Conservation (phyloP, 2,888 invertebrate species). For the Cryptus armator region DNA sequence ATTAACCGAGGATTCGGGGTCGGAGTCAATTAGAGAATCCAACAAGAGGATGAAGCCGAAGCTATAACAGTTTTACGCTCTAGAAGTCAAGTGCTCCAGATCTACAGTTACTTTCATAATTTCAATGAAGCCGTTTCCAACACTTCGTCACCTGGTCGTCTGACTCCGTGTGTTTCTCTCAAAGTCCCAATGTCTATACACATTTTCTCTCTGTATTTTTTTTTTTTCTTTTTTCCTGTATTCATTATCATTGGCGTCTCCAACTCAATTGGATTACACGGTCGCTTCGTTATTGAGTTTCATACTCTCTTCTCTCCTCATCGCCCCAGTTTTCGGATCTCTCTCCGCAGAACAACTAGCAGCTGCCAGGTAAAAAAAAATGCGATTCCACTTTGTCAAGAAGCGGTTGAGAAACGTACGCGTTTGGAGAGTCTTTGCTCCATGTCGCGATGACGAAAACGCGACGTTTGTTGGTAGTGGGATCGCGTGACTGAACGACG, state of each 20-base stretch:
- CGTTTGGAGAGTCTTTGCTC: conserved; percentile 4
- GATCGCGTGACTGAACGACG: not conserved
- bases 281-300: conserved; percentile 60
- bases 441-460: not conserved
- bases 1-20: no score
- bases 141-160: not conserved
- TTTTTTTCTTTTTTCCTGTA: conserved; percentile 9
- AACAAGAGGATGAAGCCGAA: not conserved
- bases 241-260: conserved; percentile 19
- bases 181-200: not conserved
- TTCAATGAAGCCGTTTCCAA: not conserved
- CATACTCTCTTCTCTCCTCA: conserved; percentile 20
- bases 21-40: no score
- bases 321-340: conserved; percentile 40
- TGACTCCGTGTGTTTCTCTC: not conserved
- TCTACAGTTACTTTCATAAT: not conserved
- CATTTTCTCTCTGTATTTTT: not conserved
- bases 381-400: conserved; percentile 35
- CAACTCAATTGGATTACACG: conserved; percentile 59
- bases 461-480: conserved; percentile 13
- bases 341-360: not conserved
- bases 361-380: conserved; percentile 16
- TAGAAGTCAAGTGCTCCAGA: not conserved
- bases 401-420: not conserved
- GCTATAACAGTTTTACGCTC: not conserved